Base-by-base conservation (phyloP, 1,140 invertebrate species). In the Sycophila sp. region DNA sequence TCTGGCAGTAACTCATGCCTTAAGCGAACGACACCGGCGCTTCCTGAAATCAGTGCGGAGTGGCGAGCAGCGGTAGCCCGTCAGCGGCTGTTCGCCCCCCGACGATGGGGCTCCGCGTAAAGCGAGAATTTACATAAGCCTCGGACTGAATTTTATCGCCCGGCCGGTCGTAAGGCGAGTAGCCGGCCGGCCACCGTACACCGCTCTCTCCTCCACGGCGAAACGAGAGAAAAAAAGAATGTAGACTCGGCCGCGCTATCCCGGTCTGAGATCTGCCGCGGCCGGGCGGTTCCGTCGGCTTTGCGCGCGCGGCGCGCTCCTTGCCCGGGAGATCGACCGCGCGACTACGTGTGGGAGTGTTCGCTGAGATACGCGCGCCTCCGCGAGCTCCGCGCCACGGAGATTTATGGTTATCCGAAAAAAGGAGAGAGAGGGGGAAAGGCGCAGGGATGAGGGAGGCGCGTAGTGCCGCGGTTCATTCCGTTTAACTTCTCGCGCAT, bases 61-160 rank as follows among this genome's bases (percentile, higher is more conserved):
- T n/a, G n/a, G n/a, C n/a, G n/a, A n/a, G n/a, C n/a, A n/a, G n/a
- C n/a, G n/a, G n/a, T n/a, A n/a, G n/a, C n/a, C n/a, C n/a, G n/a
- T n/a, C n/a, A n/a, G n/a, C n/a, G n/a, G n/a, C n/a, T n/a, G n/a
- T n/a, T 67, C 75, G 72, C 53, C 65, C 53, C 15, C 32, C 10
- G 38, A n/a, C n/a, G n/a, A n/a, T n/a, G n/a, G n/a, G n/a, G n/a
- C 56, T 34, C 26, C 64, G 36, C 71, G 77, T 75, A 74, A 76
- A 75, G 45, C 59, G 49, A 60, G 73, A 77, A 82, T 82, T 82
- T 81, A 79, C 80, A 81, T 82, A 80, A 64, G 11, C 69, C 53
- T 70, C 53, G 51, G 34, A 45, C 64, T 49, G 71, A 47, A 47
- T 80, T 81, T 80, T 82, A 80, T 80, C 75, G 76, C 38, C 30